Evolutionary conservation across 1,140 invertebrate species (phyloP).

Genomic region (Fopius arisanus): DNA sequence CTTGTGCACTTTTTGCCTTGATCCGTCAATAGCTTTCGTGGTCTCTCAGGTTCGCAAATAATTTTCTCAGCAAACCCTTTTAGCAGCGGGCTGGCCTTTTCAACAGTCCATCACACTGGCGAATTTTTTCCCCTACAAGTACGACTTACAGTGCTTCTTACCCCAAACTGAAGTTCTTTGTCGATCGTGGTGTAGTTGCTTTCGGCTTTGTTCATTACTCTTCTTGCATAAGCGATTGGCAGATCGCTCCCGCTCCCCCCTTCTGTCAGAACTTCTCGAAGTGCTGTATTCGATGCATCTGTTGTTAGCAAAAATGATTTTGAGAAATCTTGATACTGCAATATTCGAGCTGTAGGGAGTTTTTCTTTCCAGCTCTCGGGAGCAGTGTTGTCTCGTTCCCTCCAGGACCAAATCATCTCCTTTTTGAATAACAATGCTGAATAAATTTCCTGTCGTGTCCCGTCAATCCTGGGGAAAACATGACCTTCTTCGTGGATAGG

Average conservation of each 20-base stretch:
- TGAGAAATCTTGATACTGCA: slow-evolving; percentile 4
- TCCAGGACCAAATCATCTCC: neutral
- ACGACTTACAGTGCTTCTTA: neutral
- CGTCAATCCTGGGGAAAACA: neutral
- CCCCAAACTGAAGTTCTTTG: neutral
- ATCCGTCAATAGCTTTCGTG: slow-evolving; percentile 45
- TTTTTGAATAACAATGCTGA: neutral
- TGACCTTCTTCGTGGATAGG: neutral
- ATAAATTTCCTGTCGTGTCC: slow-evolving; percentile 5
- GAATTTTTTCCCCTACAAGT: neutral
- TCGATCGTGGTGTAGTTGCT: neutral
- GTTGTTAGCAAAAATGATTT: neutral
- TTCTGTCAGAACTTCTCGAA: neutral
- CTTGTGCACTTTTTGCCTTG: slow-evolving; percentile 44
- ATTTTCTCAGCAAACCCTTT: slow-evolving; percentile 39
- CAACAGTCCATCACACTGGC: neutral
- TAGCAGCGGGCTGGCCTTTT: slow-evolving; percentile 35
- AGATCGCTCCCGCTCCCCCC: neutral
- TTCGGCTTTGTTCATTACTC: neutral
- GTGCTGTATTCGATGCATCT: neutral
- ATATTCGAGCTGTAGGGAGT: neutral
- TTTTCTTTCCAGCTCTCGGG: neutral
- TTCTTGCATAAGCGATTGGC: neutral
- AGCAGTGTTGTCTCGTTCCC: neutral
- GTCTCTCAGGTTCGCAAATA: slow-evolving; percentile 45